Percentiles rank a stretch among this genome's conserved stretches.
These are phyloP conservation scores for Cosmia trapezina DNA, from an alignment of 2,888 invertebrate genomes.

Conservation along the genomic window DNA sequence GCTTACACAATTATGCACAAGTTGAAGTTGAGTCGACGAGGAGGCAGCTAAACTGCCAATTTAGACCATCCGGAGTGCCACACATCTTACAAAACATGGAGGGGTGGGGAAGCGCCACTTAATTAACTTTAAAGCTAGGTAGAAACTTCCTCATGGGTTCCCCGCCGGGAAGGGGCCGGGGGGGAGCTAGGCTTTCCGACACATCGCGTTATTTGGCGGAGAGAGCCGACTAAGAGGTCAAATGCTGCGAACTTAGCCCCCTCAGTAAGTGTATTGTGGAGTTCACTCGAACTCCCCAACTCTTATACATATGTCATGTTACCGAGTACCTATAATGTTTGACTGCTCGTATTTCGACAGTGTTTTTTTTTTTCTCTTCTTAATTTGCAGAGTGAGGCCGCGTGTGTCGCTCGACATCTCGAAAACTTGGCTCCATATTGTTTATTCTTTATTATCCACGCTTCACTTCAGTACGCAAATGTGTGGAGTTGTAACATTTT, in stretches of 20 bases:
- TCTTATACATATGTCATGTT: conserved; percentile 69
- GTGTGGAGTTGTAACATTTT: conserved; percentile 37
- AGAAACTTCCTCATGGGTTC: conserved; percentile 74
- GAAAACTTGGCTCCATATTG: conserved; percentile 67
- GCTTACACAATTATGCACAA: conserved; percentile 63
- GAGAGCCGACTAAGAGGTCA: conserved; percentile 76
- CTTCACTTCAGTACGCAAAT: conserved; percentile 38
- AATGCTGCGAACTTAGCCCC: conserved; percentile 75
- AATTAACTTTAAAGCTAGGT: conserved; percentile 86
- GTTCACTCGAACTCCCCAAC: conserved; percentile 73
- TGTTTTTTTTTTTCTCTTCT: conserved; percentile 68
- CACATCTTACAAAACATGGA: conserved; percentile 77
- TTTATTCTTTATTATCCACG: conserved; percentile 68
- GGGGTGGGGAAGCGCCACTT: conserved; percentile 75
- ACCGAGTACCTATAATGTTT: conserved; percentile 61
- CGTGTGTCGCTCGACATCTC: conserved; percentile 59
- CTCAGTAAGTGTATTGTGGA: conserved; percentile 79
- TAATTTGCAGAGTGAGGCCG: conserved; percentile 64
- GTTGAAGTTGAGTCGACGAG: conserved; percentile 66
- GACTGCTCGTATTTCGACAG: conserved; percentile 63
- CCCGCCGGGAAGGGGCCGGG: conserved; percentile 51
- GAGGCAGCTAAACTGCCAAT: conserved; percentile 73
- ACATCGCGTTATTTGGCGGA: conserved; percentile 77
- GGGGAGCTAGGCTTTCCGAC: conserved; percentile 69
- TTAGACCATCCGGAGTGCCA: conserved; percentile 72